These are phyloP conservation scores for Capra hircus DNA, from an alignment of 2,113 vertebrate genomes.

Conservation along the genomic window DNA sequence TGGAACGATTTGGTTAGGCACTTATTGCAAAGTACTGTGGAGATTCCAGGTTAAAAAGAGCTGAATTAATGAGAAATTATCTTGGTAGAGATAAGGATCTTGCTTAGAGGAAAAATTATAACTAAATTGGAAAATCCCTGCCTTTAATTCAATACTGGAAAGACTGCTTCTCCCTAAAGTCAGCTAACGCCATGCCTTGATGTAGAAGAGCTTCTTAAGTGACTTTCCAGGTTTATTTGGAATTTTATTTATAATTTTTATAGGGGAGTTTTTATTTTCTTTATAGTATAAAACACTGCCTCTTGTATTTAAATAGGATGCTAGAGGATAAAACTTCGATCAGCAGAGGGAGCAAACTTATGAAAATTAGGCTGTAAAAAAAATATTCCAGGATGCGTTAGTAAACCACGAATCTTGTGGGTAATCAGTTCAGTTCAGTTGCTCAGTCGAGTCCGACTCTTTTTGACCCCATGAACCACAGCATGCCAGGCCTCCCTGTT, in stretches of 20 bases:
- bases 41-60: not conserved
- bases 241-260: slow-evolving; percentile 7
- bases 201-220: not conserved
- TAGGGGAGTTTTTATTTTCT: not conserved
- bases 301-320: slow-evolving; percentile 31
- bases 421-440: not conserved
- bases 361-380: not conserved
- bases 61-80: not conserved
- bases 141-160: not conserved
- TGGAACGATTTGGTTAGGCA: not conserved
- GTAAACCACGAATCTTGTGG: not conserved
- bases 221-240: not conserved
- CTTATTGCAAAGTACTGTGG: not conserved
- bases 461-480: no score
- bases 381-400: not conserved
- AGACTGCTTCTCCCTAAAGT: slow-evolving; percentile 6
- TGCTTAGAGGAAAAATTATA: not conserved
- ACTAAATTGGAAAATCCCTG: not conserved
- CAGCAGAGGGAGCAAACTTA: slow-evolving; percentile 49
- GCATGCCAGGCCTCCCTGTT: no score
- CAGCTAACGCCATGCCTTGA: not conserved
- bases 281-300: not conserved
- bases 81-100: not conserved
- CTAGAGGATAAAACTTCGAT: not conserved
- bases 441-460: not conserved